These are phyloP conservation scores for Stichodactyla mertensii DNA, from an alignment of 64 coral and sea anemone genomes.

Conservation along the genomic window DNA sequence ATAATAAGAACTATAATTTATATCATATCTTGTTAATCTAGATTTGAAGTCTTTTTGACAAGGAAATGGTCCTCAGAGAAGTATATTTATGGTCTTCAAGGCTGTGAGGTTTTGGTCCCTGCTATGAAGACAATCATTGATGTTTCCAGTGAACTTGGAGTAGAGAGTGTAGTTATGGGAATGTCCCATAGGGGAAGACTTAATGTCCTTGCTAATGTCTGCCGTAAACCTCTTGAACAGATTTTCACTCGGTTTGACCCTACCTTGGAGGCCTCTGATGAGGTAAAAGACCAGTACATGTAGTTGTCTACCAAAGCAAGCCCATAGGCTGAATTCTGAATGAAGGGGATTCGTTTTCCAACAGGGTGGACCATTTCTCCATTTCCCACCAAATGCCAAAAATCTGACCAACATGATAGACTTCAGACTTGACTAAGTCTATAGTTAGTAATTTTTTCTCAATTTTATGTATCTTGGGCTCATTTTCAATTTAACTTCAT, in stretches of 20 bases:
- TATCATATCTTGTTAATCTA: background rate
- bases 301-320: no score
- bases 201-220: constrained; percentile 90
- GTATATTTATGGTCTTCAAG: constrained; percentile 62
- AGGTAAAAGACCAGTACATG: constrained; percentile 28
- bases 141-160: constrained; percentile 67
- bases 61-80: constrained; percentile 97
- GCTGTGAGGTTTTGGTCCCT: constrained; percentile 89
- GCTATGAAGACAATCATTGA: constrained; percentile 90
- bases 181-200: constrained; percentile 91
- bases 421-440: no score
- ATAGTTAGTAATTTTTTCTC: no score
- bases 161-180: constrained; percentile 93
- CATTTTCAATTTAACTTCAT: no score
- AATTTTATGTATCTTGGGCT: no score
- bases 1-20: no score
- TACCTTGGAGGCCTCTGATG: constrained; percentile 65
- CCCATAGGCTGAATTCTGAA: no score
- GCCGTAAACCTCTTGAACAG: constrained; percentile 87
- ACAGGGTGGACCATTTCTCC: no score
- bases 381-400: no score
- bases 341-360: no score
- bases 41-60: constrained; percentile 93
- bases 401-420: no score
- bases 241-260: constrained; percentile 94